Evolutionary conservation across 1,140 invertebrate species (phyloP), one percentile per base, ranked within the genome.

Genomic region (Samia ricini): DNA sequence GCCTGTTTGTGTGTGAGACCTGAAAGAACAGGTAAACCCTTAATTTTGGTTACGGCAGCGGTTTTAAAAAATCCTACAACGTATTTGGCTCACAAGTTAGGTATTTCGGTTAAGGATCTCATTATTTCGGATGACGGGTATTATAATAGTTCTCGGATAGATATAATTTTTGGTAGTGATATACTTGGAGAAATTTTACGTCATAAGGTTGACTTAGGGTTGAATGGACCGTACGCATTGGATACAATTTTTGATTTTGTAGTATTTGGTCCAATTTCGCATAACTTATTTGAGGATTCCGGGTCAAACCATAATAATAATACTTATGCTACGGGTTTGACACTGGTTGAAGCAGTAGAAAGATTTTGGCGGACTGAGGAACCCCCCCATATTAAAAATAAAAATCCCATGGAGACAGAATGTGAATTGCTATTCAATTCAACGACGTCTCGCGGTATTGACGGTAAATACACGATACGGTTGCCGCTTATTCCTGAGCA

Each of bases 141-240:
- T 2, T 33, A 21, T 33, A 21, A 42, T 56, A 56, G 50, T 20
- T 24, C 49, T 21, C 42, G 61, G 5, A 61, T 68, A 49, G 66
- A 68, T 22, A 60, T 68, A 26, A 68, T 68, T 52, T 64, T 68
- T 36, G 66, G 66, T 12, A 63, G 66, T 52, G 62, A 68, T 19
- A 64, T 64, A 49, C 54, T 68, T 22, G 66, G 66, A 6, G 6
- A 68, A 24, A 61, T 68, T 21, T 51, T 68, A 24, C 60, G 26
- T 5, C 52, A 57, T 18, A 63, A 61, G 26, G 18, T 68, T 5
- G 55, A 58, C 4, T 52, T 68, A 58, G 54, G 66, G 15, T 21
- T 26, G 1, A 62, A 54, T 12, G 66, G 61, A 21, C 62, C 62
- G 4, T 68, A 68, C 59, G 66, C 66, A n/a, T 61, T 68, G 23